These are phyloP conservation scores for Agrotis exclamationis DNA, from an alignment of 2,888 invertebrate genomes.

Conservation along the genomic window DNA sequence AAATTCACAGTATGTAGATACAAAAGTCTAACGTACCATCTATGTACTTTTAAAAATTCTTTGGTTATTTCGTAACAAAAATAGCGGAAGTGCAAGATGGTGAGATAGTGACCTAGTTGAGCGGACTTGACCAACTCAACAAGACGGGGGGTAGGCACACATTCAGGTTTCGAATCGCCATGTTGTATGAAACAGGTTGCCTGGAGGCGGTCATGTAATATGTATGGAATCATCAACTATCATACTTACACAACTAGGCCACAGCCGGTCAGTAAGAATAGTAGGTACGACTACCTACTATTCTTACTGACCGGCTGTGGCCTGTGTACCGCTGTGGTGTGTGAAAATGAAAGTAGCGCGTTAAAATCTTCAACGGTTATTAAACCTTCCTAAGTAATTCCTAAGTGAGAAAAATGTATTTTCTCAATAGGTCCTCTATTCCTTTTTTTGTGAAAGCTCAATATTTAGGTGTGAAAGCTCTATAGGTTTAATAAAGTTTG, in stretches of 20 bases:
- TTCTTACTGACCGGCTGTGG: no score
- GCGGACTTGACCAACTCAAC: conserved; percentile 20
- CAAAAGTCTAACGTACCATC: neutral
- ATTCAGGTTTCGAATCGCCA: conserved; percentile 22
- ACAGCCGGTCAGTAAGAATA: neutral
- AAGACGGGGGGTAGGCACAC: neutral
- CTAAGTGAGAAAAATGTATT: no score
- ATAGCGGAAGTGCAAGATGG: conserved; percentile 21
- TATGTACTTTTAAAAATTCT: neutral
- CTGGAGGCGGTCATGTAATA: conserved; percentile 29
- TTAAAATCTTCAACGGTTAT: neutral
- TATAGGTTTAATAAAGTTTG: neutral
- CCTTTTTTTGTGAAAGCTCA: no score
- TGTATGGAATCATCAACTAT: conserved; percentile 25
- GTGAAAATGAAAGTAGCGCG: neutral
- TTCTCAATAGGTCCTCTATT: no score
- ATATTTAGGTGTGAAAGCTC: neutral
- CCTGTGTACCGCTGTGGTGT: no score
- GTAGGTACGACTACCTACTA: neutral
- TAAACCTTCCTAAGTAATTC: no score
- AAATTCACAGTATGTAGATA: no score
- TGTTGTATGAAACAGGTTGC: conserved; percentile 21
- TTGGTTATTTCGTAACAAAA: neutral
- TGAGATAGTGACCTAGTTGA: conserved; percentile 39
- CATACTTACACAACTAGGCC: conserved; percentile 1